phyloP scores from a whole-genome alignment of 2,888 invertebrate species.

The Drosophila tanythrix region DNA sequence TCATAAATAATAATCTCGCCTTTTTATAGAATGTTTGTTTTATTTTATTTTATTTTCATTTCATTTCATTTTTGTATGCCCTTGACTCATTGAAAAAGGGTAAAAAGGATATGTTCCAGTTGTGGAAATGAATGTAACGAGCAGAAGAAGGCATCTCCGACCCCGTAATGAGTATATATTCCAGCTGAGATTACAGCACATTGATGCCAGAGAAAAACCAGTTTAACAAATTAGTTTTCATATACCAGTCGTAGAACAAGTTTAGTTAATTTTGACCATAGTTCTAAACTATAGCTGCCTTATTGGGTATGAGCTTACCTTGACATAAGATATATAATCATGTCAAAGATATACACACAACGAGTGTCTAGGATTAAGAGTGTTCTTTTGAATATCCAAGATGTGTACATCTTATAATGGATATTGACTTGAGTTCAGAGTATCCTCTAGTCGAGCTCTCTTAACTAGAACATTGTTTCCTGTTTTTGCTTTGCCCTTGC shows the following conservation, averaged over 20 bases:
- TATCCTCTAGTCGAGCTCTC: background rate
- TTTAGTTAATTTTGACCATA: background rate
- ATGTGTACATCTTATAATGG: background rate
- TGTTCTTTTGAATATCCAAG: background rate
- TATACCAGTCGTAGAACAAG: background rate
- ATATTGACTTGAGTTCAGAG: background rate
- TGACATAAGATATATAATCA: background rate
- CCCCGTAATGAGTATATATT: background rate
- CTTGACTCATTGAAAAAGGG: background rate
- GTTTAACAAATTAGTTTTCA: background rate
- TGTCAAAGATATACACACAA: background rate
- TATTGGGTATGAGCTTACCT: background rate
- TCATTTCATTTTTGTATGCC: conserved; percentile 4
- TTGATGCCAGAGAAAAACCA: background rate
- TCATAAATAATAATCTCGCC: conserved; percentile 65
- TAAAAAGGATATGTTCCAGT: background rate
- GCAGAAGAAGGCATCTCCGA: background rate
- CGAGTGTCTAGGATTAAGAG: fast-evolving
- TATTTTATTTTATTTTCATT: conserved; percentile 28
- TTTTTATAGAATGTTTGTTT: conserved; percentile 36
- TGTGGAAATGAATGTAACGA: background rate
- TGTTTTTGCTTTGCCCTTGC: background rate
- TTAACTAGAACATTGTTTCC: background rate
- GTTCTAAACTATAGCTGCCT: background rate
- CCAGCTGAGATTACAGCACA: background rate